A percentile compares a stretch with the other conserved stretches of the same genome.
phyloP scores from a whole-genome alignment of 1,140 invertebrate genomes.

The Sitodiplosis mosellana region DNA sequence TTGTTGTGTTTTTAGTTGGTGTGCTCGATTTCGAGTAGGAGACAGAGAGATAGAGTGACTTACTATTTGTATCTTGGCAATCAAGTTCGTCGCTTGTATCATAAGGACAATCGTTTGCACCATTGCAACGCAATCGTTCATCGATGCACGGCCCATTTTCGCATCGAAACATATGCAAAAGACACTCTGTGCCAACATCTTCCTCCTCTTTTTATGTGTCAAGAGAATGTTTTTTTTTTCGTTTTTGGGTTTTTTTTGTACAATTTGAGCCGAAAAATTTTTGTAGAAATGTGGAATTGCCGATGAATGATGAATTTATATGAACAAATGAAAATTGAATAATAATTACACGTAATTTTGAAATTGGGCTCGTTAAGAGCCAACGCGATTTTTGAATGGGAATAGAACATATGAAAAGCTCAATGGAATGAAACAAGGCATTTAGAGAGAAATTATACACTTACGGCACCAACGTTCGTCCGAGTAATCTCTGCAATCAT shows the following conservation, averaged over 20 bases:
- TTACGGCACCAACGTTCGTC: slow-evolving; percentile 52
- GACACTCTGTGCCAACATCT: slow-evolving; percentile 11
- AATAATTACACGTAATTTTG: too few species aligned
- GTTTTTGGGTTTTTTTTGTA: not conserved
- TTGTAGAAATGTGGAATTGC: too few species aligned
- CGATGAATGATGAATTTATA: too few species aligned
- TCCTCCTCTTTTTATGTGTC: not conserved
- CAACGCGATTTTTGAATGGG: too few species aligned
- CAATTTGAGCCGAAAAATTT: too few species aligned
- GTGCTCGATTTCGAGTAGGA: too few species aligned
- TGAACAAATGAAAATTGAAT: too few species aligned
- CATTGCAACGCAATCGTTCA: slow-evolving; percentile 34
- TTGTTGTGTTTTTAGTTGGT: too few species aligned
- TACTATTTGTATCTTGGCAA: slow-evolving; percentile 21
- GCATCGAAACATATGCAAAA: slow-evolving; percentile 32
- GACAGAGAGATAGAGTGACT: too few species aligned
- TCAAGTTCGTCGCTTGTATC: slow-evolving; percentile 48
- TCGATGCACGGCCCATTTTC: slow-evolving; percentile 47
- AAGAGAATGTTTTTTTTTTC: not conserved
- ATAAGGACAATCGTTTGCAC: slow-evolving; percentile 38
- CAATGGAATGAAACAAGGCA: not conserved
- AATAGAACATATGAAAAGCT: not conserved
- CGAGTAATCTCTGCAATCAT: slow-evolving; percentile 48
- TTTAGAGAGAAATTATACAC: slow-evolving; percentile 12
- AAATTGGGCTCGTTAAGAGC: too few species aligned